These are phyloP conservation scores for Misgurnus mizolepis DNA, from an alignment of 2,113 vertebrate species.

Conservation along the genomic window DNA sequence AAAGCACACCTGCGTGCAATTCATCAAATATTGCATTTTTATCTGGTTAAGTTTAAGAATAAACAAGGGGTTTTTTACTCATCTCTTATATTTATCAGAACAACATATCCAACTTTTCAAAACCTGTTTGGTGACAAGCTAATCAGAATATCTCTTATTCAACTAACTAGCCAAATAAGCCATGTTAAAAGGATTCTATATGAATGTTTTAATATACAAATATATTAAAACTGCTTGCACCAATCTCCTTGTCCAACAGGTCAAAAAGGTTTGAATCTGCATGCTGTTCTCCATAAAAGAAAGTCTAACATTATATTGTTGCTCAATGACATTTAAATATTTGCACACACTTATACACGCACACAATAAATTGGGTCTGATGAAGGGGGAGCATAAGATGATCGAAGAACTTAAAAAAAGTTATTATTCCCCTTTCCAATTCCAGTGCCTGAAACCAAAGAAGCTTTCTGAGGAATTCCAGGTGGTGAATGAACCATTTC, in stretches of 20 bases:
- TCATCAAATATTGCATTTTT: neutral
- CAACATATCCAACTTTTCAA: neutral
- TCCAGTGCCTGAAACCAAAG: neutral
- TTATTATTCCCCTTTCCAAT: constrained; percentile 38
- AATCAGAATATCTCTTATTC: neutral
- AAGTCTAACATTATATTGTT: constrained; percentile 18
- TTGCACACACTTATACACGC: constrained; percentile 18
- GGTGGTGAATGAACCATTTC: neutral
- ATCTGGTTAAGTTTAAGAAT: neutral
- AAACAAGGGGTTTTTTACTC: neutral
- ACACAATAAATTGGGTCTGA: neutral
- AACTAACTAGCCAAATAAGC: neutral
- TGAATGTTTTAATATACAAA: neutral
- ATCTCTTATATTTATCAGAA: neutral
- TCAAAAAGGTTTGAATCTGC: neutral
- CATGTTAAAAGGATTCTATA: neutral
- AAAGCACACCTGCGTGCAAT: neutral
- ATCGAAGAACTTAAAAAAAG: constrained; percentile 62
- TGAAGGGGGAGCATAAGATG: neutral
- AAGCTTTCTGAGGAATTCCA: constrained; percentile 9
- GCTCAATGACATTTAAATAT: constrained; percentile 28
- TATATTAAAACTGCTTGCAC: neutral
- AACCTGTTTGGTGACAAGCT: neutral
- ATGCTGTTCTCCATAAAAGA: constrained; percentile 29
- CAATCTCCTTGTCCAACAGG: constrained; percentile 5